A percentile compares a stretch with the other conserved stretches of the same genome.
Evolutionary conservation across 2,888 invertebrate species (phyloP).

Genomic region (Gonocerus acuteangulatus): DNA sequence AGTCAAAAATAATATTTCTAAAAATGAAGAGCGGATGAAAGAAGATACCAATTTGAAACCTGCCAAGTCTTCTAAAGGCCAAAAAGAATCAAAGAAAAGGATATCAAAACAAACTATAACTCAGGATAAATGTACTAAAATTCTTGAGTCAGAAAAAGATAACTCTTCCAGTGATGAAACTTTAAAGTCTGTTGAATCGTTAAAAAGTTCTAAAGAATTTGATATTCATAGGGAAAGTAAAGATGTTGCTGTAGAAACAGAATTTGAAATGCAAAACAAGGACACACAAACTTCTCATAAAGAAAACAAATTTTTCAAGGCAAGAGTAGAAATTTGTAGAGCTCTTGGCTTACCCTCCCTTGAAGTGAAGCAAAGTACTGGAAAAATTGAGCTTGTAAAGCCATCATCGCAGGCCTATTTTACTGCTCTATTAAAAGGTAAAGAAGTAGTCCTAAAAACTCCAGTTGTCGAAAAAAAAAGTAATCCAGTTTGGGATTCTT

Average conservation of each 20-base stretch:
- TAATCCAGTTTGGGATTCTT: constrained; percentile 43
- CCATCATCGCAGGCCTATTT: constrained; percentile 20
- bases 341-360: constrained; percentile 48
- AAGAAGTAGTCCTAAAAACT: constrained; percentile 44
- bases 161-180: constrained; percentile 11
- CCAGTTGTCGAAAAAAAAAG: constrained; percentile 48
- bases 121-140: neutral
- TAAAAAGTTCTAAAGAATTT: constrained; percentile 8
- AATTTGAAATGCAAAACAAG: constrained; percentile 9
- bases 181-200: constrained; percentile 17
- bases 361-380: neutral
- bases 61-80: neutral
- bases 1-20: no score
- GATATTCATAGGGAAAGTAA: neutral
- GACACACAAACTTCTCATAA: constrained; percentile 6
- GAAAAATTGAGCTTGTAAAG: constrained; percentile 10
- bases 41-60: no score
- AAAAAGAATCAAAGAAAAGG: neutral
- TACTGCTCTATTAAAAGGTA: constrained; percentile 8
- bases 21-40: no score
- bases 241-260: constrained; percentile 10
- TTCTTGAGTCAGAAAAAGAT: neutral
- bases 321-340: constrained; percentile 49
- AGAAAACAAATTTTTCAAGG: constrained; percentile 44
- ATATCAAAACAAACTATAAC: neutral